Percentiles rank a stretch among this genome's conserved stretches.
Evolutionary conservation across 2,113 vertebrate species (phyloP).

Genomic region (Larimichthys crocea): DNA sequence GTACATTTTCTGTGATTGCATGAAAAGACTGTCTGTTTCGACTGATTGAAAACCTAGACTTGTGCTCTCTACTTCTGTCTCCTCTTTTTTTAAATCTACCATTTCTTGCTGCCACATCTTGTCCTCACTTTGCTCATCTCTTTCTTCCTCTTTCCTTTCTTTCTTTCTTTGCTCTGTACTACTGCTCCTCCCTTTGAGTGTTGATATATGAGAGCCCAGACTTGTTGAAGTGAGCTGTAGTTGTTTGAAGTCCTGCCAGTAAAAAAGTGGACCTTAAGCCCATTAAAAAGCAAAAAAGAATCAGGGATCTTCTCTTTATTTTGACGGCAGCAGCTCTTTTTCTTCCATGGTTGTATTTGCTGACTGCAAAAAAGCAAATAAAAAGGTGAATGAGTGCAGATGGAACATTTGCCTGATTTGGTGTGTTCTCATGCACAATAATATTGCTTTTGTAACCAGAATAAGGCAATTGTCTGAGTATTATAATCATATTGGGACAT

Average conservation of each 20-base stretch:
- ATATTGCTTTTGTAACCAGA: neutral
- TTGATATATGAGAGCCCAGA: constrained; percentile 46
- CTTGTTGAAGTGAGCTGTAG: constrained; percentile 59
- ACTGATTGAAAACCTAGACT: constrained; percentile 2
- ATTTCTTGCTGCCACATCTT: constrained; percentile 18
- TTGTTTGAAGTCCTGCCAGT: constrained; percentile 74
- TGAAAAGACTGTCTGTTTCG: neutral
- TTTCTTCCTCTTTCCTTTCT: constrained; percentile 16
- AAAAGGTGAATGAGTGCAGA: constrained; percentile 57
- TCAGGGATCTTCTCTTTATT: constrained; percentile 57
- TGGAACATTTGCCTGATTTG: neutral
- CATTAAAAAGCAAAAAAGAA: constrained; percentile 53
- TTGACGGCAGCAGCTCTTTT: constrained; percentile 36
- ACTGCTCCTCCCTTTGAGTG: constrained; percentile 27
- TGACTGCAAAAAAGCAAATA: constrained; percentile 28
- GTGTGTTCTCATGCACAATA: neutral
- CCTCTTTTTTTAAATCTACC: neutral
- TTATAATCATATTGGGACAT: neutral
- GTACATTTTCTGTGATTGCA: neutral
- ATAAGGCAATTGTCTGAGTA: neutral
- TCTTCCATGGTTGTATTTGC: constrained; percentile 39
- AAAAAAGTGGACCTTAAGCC: constrained; percentile 60
- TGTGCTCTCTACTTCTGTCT: neutral
- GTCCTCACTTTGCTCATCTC: constrained; percentile 8
- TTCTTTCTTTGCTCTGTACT: neutral